These are phyloP conservation scores for Anticlea derivata DNA, from an alignment of 2,888 invertebrate species.

Conservation along the genomic window DNA sequence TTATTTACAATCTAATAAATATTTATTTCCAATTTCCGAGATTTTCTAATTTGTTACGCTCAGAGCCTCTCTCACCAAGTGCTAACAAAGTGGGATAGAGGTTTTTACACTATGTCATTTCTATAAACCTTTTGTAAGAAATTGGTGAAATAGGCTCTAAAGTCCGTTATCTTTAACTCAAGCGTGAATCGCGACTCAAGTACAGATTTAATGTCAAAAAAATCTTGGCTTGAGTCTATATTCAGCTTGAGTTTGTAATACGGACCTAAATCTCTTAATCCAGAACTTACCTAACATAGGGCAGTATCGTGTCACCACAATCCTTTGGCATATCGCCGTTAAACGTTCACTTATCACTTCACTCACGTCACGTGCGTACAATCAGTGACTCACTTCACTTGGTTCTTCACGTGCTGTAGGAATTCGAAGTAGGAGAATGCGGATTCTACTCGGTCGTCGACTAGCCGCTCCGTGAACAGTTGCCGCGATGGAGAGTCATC, in stretches of 20 bases:
- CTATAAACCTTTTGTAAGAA: not conserved
- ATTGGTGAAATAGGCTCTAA: not conserved
- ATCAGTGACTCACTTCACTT: constrained; percentile 89
- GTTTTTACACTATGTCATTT: not conserved
- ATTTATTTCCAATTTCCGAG: constrained; percentile 7
- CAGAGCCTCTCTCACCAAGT: constrained; percentile 2
- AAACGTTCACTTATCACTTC: constrained; percentile 35
- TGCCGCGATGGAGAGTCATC: constrained; percentile 94
- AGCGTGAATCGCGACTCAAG: not conserved
- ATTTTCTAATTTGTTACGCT: constrained; percentile 10
- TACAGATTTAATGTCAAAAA: no score
- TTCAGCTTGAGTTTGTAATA: not conserved
- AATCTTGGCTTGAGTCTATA: no score
- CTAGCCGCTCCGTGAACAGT: constrained; percentile 93
- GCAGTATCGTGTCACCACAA: constrained; percentile 20
- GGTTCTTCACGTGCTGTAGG: constrained; percentile 95
- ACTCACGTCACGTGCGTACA: constrained; percentile 20
- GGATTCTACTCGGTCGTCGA: constrained; percentile 97
- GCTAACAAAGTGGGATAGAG: not conserved
- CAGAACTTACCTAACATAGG: constrained; percentile 19
- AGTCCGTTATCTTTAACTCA: not conserved
- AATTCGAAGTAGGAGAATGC: constrained; percentile 99
- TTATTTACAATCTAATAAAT: constrained; percentile 22
- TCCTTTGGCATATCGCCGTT: constrained; percentile 3
- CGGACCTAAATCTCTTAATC: not conserved